These are phyloP conservation scores for Lathamus discolor DNA, from an alignment of 2,113 vertebrate species.

Conservation along the genomic window DNA sequence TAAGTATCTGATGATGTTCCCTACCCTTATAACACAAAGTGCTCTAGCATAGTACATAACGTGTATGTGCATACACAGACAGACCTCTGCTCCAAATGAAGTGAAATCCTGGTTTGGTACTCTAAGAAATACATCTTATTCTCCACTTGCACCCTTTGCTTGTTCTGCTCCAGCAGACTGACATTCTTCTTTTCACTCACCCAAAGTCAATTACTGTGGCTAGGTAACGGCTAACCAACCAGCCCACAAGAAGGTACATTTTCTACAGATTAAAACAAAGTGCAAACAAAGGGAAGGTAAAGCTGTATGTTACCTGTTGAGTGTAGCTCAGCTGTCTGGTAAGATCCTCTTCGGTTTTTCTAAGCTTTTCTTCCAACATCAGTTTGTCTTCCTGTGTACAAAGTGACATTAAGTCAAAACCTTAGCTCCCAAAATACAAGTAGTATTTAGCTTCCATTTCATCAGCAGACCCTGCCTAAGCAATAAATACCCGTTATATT, in stretches of 20 bases:
- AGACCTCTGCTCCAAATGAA: neutral
- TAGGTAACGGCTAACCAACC: neutral
- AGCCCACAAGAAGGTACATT: neutral
- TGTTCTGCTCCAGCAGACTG: neutral
- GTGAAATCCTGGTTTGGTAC: neutral
- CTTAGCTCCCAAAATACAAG: neutral
- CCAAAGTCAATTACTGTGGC: neutral
- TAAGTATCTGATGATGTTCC: neutral
- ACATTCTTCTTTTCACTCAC: neutral
- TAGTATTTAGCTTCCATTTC: neutral
- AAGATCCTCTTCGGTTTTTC: slow-evolving; percentile 87
- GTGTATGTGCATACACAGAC: neutral
- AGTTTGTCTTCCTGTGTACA: slow-evolving; percentile 84
- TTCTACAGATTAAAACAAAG: neutral
- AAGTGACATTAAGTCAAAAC: slow-evolving; percentile 1
- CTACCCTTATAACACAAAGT: neutral
- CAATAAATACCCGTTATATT: neutral
- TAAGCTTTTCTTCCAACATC: slow-evolving; percentile 80
- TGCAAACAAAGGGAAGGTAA: neutral
- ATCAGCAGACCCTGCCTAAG: neutral
- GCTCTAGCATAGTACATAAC: neutral
- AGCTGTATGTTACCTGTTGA: slow-evolving; percentile 81
- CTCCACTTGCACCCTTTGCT: neutral
- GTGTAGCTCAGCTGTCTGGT: slow-evolving; percentile 82
- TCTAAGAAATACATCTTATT: neutral